Conservation (phyloP, 37 sponge, comb jelly and placozoan genomes). For the Aplysina aerophoba region DNA sequence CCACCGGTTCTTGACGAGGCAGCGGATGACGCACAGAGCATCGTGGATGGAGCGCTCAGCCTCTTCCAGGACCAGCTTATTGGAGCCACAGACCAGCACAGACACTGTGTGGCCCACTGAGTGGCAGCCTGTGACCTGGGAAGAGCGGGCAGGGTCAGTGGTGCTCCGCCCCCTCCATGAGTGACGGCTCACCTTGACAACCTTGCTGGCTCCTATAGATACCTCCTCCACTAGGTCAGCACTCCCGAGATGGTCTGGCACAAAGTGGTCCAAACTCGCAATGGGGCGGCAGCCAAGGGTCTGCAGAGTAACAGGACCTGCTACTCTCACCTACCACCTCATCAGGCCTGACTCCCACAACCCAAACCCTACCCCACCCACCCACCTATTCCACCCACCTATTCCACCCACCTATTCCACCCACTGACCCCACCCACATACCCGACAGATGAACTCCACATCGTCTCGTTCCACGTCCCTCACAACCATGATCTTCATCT, state of each 20-base stretch:
- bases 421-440: conserved; percentile 25
- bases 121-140: conserved; percentile 79
- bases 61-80: conserved; percentile 97
- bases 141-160: not conserved
- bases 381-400: not conserved
- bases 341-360: not conserved
- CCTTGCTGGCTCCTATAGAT: conserved; percentile 81
- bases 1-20: conserved; percentile 95
- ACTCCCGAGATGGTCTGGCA: conserved; percentile 89
- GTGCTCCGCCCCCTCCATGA: not conserved
- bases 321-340: not conserved
- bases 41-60: conserved; percentile 98
- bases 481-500: conserved; percentile 96
- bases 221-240: conserved; percentile 96
- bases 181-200: conserved; percentile 79
- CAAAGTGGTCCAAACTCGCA: conserved; percentile 97
- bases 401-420: not conserved
- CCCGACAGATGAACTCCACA: conserved; percentile 93
- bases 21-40: conserved; percentile 97
- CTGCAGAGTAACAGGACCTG: conserved; percentile 33
- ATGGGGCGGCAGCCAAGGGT: conserved; percentile 93
- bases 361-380: not conserved
- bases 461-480: conserved; percentile 97
- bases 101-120: conserved; percentile 75
- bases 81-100: conserved; percentile 91